Evolutionary conservation across 2,888 invertebrate species (phyloP), one percentile per base, ranked within the genome.

Genomic region (Tholera decimalis): DNA sequence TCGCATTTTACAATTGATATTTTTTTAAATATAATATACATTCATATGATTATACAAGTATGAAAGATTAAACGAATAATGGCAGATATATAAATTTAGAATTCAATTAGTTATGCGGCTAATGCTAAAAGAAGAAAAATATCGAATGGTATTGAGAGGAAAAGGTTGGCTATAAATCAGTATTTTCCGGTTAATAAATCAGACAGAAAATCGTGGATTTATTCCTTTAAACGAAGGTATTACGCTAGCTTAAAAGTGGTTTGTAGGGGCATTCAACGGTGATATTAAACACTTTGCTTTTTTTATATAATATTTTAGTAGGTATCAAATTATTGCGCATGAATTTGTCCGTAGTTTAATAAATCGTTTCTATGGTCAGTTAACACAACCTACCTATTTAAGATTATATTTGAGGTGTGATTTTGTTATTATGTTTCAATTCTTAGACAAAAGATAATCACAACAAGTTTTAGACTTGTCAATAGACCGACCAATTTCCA

Each of bases 161-260:
- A 83, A 85, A 83, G 77, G 80, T 77, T 78, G 66, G 59, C 73
- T 61, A 85, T 87, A 87, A 87, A 87, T 88, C 86, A 86, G 77
- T 83, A 79, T 85, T 87, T 86, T 86, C 86, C 85, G 84, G 83
- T 79, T 85, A 83, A 84, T 88, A 89, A 89, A 87, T 87, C 87
- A 85, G 70, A 77, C 51, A 65, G 60, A 82, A 83, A 80, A 79
- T 83, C 76, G 79, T 78, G 71, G 81, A 79, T 74, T 83, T 78
- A 77, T 82, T 79, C 67, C 66, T 66, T 73, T 77, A 82, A 85
- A 80, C 68, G 77, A 39, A 62, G 82, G 57, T 68, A 77, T 83
- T 77, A 71, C 57, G 60, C 39, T 51, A 33, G 73, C 61, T 69
- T 39, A 77, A 46, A 69, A 73, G 63, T 61, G 66, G 44, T 60